These are phyloP conservation scores for Lapara coniferarum DNA, from an alignment of 2,888 invertebrate species.

Conservation along the genomic window DNA sequence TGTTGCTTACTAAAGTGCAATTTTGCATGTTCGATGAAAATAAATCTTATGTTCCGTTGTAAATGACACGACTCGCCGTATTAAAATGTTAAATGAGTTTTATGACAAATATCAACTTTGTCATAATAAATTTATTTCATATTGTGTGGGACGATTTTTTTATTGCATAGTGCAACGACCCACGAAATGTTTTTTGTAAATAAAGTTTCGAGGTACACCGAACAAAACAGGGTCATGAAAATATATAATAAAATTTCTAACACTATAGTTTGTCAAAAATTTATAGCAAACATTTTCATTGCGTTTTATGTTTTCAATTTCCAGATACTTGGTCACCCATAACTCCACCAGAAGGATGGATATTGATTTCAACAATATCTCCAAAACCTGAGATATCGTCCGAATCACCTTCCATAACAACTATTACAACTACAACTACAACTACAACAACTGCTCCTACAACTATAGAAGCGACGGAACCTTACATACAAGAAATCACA, in stretches of 20 bases:
- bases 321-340: conserved; percentile 85
- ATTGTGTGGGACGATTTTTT: neutral
- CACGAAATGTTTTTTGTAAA: neutral
- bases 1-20: neutral
- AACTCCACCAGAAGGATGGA: conserved; percentile 87
- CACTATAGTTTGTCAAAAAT: too few species aligned
- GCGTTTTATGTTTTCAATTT: conserved; percentile 39
- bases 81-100: neutral
- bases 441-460: conserved; percentile 39
- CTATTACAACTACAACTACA: conserved; percentile 46
- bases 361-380: conserved; percentile 75
- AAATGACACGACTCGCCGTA: neutral
- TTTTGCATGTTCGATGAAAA: neutral
- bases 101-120: conserved; percentile 3
- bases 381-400: conserved; percentile 62
- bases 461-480: conserved; percentile 44
- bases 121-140: neutral
- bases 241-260: too few species aligned
- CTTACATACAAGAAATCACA: conserved; percentile 62
- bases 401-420: conserved; percentile 36
- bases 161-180: neutral
- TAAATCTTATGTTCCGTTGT: neutral
- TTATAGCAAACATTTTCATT: neutral
- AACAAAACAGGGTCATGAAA: too few species aligned
- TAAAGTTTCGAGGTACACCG: neutral